Conservation (phyloP, 2,797 vertebrate species). For the Presbytis comata region DNA sequence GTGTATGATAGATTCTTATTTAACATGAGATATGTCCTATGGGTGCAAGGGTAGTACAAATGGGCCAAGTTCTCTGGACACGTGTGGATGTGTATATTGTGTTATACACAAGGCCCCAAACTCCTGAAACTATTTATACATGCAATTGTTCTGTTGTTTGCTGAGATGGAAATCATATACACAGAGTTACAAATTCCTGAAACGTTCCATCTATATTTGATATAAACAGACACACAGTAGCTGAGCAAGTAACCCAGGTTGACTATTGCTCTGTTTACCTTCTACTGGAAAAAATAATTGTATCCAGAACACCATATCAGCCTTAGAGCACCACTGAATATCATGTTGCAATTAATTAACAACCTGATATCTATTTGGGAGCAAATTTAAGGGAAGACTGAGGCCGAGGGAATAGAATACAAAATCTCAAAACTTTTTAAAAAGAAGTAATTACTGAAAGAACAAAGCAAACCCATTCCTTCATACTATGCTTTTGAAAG, state of each 20-base stretch:
- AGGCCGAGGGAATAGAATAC: slow-evolving; percentile 30
- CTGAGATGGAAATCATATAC: slow-evolving; percentile 40
- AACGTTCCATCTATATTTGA: background rate
- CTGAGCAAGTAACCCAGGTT: slow-evolving; percentile 36
- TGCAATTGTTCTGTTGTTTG: slow-evolving; percentile 20
- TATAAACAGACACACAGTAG: slow-evolving; percentile 18
- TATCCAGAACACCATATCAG: background rate
- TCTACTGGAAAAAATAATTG: slow-evolving; percentile 36
- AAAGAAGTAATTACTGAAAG: slow-evolving; percentile 61
- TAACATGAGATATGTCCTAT: slow-evolving; percentile 57
- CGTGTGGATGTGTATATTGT: slow-evolving; percentile 18
- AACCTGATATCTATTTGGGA: slow-evolving; percentile 20
- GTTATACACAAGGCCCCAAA: slow-evolving; percentile 17
- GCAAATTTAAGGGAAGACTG: slow-evolving; percentile 19
- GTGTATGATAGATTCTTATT: slow-evolving; percentile 45
- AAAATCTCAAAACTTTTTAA: slow-evolving; percentile 65
- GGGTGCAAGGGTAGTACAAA: slow-evolving; percentile 21
- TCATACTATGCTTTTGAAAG: slow-evolving; percentile 78
- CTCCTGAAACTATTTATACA: slow-evolving; percentile 34
- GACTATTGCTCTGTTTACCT: slow-evolving; percentile 40
- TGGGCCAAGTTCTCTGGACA: slow-evolving; percentile 38
- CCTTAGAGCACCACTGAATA: background rate
- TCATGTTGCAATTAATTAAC: slow-evolving; percentile 32
- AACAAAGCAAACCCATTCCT: slow-evolving; percentile 66
- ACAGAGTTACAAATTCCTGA: slow-evolving; percentile 26